Evolutionary conservation across 2,888 invertebrate genomes (phyloP), one percentile per base, ranked within the genome.

Genomic region (Coremacera marginata): DNA sequence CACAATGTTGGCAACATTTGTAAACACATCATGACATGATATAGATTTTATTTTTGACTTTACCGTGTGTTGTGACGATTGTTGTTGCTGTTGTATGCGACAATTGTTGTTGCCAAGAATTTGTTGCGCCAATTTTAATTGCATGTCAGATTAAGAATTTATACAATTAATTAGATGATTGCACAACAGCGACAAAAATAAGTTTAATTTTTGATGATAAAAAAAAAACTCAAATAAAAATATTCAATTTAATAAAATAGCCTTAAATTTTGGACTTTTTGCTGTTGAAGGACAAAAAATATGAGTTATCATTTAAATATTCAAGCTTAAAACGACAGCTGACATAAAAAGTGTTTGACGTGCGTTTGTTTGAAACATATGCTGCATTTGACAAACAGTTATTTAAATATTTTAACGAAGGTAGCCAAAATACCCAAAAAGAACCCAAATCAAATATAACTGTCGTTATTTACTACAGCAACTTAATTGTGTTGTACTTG

Each of bases 131-230:
- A 31, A 55, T 70, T 55, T 70, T 70, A 31, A 70, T 52, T 52
- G 55, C 70, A 70, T 34, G 70, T 52, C 70, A 70, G 31, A 70
- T 70, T 55, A 34, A 52, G 55, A 55, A 70, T 70, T 68, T 70
- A 52, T 70, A 27, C 34, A 27, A 51, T 70, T 70, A 70, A 70
- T 70, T 70, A 70, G 55, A 55, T 55, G 55, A 70, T 70, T 70
- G 70, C 70, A 22, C 70, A 70, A 68, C 27, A 52, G 31, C 9
- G 37, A 8, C 49, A 25, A 37, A 65, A 27, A 55, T 19, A 22
- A 22, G 2, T 44, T 44, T 44, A 14, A 44, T 7, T 44, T 37
- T 37, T 4, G 11, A 44, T 44, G 7, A 44, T 44, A n/a, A n/a
- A n/a, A n/a, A n/a, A n/a, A n/a, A n/a, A n/a, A n/a, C n/a, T n/a